Evolutionary conservation across 1,140 invertebrate genomes (phyloP).

Genomic region (Tribolium castaneum): DNA sequence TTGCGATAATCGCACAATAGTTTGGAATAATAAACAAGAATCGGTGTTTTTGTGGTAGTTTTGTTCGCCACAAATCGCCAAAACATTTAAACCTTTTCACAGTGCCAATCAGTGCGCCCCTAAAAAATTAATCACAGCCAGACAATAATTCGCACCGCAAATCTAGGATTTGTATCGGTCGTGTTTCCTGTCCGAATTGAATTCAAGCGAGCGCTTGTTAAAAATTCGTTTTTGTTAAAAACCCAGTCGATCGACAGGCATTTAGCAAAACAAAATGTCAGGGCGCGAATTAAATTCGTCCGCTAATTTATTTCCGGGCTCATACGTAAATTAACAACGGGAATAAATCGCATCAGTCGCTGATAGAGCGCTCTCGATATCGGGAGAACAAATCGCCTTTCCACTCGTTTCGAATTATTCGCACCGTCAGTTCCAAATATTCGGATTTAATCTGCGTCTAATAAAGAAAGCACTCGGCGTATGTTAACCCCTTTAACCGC

Average conservation of each 20-base stretch:
- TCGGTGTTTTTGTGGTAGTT: no score
- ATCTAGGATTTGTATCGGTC: neutral
- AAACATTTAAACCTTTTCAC: neutral
- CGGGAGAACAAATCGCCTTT: conserved; percentile 37
- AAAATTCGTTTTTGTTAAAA: conserved; percentile 2
- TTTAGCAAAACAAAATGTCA: conserved; percentile 31
- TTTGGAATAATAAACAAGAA: no score
- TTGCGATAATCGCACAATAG: no score
- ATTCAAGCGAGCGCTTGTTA: neutral
- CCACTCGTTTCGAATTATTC: conserved; percentile 47
- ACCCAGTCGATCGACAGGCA: neutral
- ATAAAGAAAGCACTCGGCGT: conserved; percentile 45
- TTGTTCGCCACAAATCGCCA: neutral
- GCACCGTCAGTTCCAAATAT: conserved; percentile 53
- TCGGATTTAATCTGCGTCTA: conserved; percentile 47
- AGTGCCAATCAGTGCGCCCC: neutral
- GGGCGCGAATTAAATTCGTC: conserved; percentile 28
- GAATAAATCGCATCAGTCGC: conserved; percentile 41
- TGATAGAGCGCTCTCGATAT: conserved; percentile 39
- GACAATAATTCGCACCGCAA: neutral
- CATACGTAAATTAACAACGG: conserved; percentile 39
- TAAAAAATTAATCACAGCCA: neutral
- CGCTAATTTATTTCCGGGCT: conserved; percentile 36
- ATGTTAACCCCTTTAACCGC: conserved; percentile 45
- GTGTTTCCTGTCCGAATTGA: neutral